A percentile compares a stretch with the other conserved stretches of the same genome.
Evolutionary conservation across 1,140 invertebrate genomes (phyloP).

Genomic region (Heterodera carotae): DNA sequence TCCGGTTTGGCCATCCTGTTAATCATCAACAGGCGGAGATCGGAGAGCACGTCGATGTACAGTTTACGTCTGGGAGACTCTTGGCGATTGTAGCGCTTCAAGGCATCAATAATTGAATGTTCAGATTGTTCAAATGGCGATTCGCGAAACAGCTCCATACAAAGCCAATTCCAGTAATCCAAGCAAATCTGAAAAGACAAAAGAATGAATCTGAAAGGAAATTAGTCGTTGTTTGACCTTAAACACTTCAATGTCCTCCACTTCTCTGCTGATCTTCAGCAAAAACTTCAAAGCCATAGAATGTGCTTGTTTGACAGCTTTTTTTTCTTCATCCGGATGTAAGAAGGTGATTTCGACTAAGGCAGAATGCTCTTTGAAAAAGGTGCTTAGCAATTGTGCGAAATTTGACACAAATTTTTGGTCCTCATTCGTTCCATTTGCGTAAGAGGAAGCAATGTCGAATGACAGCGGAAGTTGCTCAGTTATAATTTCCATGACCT

Average conservation of each 20-base stretch:
- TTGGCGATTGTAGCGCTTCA: conserved; percentile 39
- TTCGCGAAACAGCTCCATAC: conserved; percentile 83
- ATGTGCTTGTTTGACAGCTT: conserved; percentile 36
- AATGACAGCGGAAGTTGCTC: conserved; percentile 40
- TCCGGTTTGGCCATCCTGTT: conserved; percentile 99
- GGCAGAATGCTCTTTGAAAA: conserved; percentile 88
- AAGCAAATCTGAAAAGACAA: conserved; percentile 72
- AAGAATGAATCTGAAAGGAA: background rate
- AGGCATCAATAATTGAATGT: conserved; percentile 40
- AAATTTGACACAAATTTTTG: conserved; percentile 99
- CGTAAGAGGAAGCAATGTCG: conserved; percentile 75
- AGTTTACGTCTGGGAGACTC: conserved; percentile 72
- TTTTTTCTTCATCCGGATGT: conserved; percentile 29
- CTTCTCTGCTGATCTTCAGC: conserved; percentile 87
- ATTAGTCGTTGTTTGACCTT: conserved; percentile 75
- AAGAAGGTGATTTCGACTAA: conserved; percentile 50
- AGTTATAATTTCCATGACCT: conserved; percentile 46
- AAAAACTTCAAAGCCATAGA: conserved; percentile 79
- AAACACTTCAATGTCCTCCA: conserved; percentile 98
- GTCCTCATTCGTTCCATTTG: conserved; percentile 87
- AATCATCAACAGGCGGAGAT: conserved; percentile 96
- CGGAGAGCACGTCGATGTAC: conserved; percentile 80
- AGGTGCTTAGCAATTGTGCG: conserved; percentile 93
- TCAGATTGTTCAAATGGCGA: conserved; percentile 71
- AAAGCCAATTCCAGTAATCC: conserved; percentile 95